Base-by-base conservation (phyloP, 2,797 vertebrate species). In the Salarias fasciatus region DNA sequence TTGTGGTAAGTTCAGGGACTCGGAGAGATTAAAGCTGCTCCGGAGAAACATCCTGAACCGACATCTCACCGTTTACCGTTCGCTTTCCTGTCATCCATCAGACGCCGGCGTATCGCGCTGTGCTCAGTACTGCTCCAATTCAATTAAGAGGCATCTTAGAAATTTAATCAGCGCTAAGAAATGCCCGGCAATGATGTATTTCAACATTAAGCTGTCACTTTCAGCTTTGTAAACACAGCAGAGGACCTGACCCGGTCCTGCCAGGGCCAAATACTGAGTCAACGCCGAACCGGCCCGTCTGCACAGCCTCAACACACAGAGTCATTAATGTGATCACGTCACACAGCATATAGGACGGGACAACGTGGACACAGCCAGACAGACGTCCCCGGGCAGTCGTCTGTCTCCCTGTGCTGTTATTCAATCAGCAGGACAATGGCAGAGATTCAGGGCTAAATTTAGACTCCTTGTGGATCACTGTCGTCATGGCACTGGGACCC, bases 381-480 rank as follows among this genome's bases (percentile, higher is more conserved):
- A 69, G 63, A 47, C 14, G 5, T 53, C 14, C 14, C 46, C 41
- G 24, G 53, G 41, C 72, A 82, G 72, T 71, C 77, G 65, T 35
- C 40, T 14, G 49, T 38, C 57, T 48, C 66, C 65, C 66, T 24
- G 3, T 70, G 63, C 13, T 43, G 61, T 73, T 68, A 77, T 78
- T 82, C 46, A 64, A 85, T 80, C 72, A 80, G 63, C 57, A 41
- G 59, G 75, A 82, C 80, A 86, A 80, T 72, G 75, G 75, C 63
- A 75, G 48, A 62, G 49, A 38, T 69, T 76, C 72, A 79, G 76
- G 40, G 57, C 62, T 82, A 80, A 80, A 82, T 65, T 71, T 79
- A 85, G 77, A 60, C 56, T 40, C 47, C 62, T 59, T 36, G 44
- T 58, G 37, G 51, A 44, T 33, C 9, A 11, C 47, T 70, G 72